phyloP scores from a whole-genome alignment of 2,113 vertebrate species.

The Leiothrix lutea region DNA sequence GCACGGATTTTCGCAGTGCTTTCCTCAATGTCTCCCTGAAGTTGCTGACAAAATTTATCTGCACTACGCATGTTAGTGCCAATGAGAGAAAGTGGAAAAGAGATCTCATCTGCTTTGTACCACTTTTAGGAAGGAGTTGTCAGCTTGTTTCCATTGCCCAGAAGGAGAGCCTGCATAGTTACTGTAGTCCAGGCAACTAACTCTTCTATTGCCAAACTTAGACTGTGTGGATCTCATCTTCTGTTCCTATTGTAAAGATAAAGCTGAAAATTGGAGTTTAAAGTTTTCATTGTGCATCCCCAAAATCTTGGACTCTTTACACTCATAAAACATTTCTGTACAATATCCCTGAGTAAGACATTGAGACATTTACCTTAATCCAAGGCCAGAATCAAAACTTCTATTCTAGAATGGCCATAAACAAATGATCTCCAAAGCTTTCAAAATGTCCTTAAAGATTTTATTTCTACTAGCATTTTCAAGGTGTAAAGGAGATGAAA shows the following conservation, averaged over 20 bases:
- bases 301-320: not conserved
- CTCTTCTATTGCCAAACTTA: not conserved
- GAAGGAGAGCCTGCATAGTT: not conserved
- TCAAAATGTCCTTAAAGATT: not conserved
- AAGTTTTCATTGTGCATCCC: not conserved
- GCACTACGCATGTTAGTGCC: not conserved
- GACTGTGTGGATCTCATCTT: not conserved
- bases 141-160: not conserved
- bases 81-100: not conserved
- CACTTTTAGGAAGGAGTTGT: not conserved
- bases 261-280: not conserved
- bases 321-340: not conserved
- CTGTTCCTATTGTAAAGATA: not conserved
- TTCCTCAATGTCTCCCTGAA: not conserved
- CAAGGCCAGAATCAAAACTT: not conserved
- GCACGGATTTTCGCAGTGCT: not conserved
- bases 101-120: not conserved
- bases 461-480: not conserved
- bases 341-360: not conserved
- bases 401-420: not conserved
- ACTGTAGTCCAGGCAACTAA: slow-evolving; percentile 33
- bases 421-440: not conserved
- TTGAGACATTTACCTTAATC: not conserved
- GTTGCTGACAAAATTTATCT: not conserved
- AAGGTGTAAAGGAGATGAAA: not conserved